Evolutionary conservation across 2,888 invertebrate species (phyloP), one percentile per base, ranked within the genome.

Genomic region (Luperina testacea): DNA sequence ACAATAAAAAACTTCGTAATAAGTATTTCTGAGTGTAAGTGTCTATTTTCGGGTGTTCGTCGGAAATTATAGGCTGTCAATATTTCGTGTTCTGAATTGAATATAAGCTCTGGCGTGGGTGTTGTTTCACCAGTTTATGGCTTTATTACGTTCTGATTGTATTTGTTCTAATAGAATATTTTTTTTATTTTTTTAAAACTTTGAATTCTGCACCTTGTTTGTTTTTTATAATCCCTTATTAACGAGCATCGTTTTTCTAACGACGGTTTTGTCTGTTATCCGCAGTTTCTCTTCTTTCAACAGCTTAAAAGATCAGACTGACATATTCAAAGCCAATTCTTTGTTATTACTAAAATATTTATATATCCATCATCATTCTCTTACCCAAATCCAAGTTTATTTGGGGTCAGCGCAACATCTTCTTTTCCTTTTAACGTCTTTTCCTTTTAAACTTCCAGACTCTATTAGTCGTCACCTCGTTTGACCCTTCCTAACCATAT

Each of bases 1-100:
- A 80, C 79, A 84, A 82, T 88, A 88, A 85, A 87, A 80, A 59
- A 17, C 38, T 45, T 72, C 15, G 71, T 81, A 65, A 80, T 78
- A 83, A 78, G 77, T 80, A 72, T 79, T 80, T 72, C 59, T 75
- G 53, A 61, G 65, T 67, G 65, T 76, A 74, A 76, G 65, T 81
- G 68, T 82, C 67, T 83, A 75, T 83, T 88, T 76, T 75, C 9
- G 65, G 24, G 4, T 78, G 57, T 59, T 82, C 61, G 0, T 53
- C 13, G 77, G 82, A 72, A 76, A 74, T 38, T 68, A 72, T 77
- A 63, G 72, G 51, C 24, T 77, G 73, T 81, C 76, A 63, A 51
- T 48, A 42, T 79, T 74, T 74, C 64, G 71, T 72, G 70, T 71
- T 32, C 38, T 53, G 76, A 80, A 80, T 83, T 68, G 45, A 85